Conservation (phyloP, 2,113 vertebrate genomes). For the Brachionichthys hirsutus region DNA sequence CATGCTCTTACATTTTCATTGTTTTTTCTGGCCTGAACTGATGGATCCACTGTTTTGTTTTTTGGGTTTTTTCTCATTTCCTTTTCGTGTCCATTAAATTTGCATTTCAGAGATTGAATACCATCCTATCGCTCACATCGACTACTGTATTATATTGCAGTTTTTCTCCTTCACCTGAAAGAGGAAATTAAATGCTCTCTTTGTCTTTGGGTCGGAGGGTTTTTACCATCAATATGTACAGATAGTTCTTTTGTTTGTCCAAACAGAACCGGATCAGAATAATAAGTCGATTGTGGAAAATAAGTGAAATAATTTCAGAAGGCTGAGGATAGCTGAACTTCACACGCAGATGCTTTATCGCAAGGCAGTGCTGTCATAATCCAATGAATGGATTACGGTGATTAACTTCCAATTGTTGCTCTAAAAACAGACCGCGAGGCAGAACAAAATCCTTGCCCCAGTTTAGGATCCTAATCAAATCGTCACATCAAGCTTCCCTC, state of each 20-base stretch:
- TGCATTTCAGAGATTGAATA: conserved; percentile 57
- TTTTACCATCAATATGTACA: conserved; percentile 15
- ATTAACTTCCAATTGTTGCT: conserved; percentile 68
- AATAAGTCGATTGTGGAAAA: conserved; percentile 14
- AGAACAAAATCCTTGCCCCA: conserved; percentile 49
- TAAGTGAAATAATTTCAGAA: neutral
- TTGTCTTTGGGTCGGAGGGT: conserved; percentile 39
- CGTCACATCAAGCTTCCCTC: neutral
- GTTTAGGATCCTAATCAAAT: conserved; percentile 53
- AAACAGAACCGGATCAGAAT: conserved; percentile 16
- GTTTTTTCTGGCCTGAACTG: conserved; percentile 38
- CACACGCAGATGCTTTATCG: conserved; percentile 57
- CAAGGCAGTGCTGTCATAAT: conserved; percentile 51
- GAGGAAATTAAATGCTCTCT: conserved; percentile 50
- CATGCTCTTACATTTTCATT: conserved; percentile 12
- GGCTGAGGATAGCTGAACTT: conserved; percentile 43
- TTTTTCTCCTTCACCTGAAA: conserved; percentile 46
- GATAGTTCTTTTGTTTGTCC: conserved; percentile 9
- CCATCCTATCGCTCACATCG: conserved; percentile 47
- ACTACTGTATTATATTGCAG: conserved; percentile 40
- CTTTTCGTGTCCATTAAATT: conserved; percentile 61
- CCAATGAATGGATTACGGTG: conserved; percentile 64
- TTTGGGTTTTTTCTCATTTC: conserved; percentile 45
- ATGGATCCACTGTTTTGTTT: conserved; percentile 12
- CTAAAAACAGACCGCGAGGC: conserved; percentile 66